Percentiles rank a stretch among this genome's conserved stretches.
These are phyloP conservation scores for Myioborus miniatus DNA, from an alignment of 2,797 vertebrate species.

Conservation along the genomic window DNA sequence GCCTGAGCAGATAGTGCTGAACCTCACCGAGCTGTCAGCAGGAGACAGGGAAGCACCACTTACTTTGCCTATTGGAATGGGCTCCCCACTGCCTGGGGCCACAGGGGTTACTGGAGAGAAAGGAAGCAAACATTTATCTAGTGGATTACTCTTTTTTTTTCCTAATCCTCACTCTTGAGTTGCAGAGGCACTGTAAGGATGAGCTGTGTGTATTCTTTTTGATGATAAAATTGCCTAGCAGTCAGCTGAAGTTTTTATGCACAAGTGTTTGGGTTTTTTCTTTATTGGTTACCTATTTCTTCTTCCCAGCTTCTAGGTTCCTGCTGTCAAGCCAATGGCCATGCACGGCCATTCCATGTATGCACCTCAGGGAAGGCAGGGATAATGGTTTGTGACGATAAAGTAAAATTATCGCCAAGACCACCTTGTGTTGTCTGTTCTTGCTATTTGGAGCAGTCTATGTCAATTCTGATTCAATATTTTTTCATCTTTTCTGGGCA, in stretches of 20 bases:
- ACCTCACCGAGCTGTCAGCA: neutral
- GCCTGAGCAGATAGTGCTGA: neutral
- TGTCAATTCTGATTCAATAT: neutral
- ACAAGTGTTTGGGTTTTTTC: neutral
- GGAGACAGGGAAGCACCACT: neutral
- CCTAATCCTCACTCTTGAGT: neutral
- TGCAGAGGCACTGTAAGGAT: neutral
- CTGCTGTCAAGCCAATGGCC: neutral
- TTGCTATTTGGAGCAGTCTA: neutral
- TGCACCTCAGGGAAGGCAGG: neutral
- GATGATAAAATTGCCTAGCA: neutral
- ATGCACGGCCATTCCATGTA: neutral
- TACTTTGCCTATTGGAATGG: neutral
- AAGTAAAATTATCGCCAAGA: neutral
- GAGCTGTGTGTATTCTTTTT: neutral
- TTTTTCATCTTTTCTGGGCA: neutral
- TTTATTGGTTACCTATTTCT: neutral
- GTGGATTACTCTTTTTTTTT: neutral
- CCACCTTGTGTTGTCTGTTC: neutral
- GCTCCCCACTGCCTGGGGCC: neutral
- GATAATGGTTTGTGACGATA: neutral
- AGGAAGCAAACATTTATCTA: constrained; percentile 40
- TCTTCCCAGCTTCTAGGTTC: neutral
- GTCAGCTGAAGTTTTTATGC: neutral
- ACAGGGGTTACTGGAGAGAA: neutral